Evolutionary conservation across 1,140 invertebrate genomes (phyloP).

Genomic region (Orius insidiosus): DNA sequence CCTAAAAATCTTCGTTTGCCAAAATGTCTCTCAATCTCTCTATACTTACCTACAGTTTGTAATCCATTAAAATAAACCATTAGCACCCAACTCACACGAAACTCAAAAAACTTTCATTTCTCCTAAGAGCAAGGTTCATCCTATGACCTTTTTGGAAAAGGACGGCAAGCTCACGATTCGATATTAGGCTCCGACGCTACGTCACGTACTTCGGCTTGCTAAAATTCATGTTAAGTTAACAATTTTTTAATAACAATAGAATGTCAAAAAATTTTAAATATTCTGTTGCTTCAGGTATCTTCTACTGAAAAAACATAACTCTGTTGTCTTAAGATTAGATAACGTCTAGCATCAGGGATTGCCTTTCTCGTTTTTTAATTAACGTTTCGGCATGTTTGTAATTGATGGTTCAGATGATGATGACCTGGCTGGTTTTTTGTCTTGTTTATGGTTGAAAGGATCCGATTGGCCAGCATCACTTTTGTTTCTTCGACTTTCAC

Average conservation of each 20-base stretch:
- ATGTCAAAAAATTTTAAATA: background rate
- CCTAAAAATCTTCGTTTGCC: too few species aligned
- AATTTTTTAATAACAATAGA: background rate
- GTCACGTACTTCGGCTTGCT: background rate
- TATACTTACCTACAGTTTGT: background rate
- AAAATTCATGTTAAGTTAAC: background rate
- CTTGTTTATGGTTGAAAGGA: too few species aligned
- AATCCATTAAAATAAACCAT: background rate
- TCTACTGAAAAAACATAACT: background rate
- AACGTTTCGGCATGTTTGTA: too few species aligned
- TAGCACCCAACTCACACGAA: background rate
- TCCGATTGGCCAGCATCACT: too few species aligned
- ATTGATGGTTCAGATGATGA: too few species aligned
- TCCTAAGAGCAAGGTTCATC: slow-evolving; percentile 6
- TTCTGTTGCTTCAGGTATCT: background rate
- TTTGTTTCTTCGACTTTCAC: too few species aligned
- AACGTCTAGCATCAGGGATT: too few species aligned
- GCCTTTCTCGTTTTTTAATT: too few species aligned
- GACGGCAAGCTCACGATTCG: slow-evolving; percentile 4
- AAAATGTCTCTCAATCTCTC: too few species aligned
- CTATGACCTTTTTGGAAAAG: slow-evolving; percentile 5
- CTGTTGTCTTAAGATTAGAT: background rate
- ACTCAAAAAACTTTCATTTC: slow-evolving; percentile 3
- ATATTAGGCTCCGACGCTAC: background rate
- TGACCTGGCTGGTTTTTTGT: too few species aligned